Base-by-base conservation (phyloP, 92 coral and sea anemone genomes). In the Palythoa heliodiscus region DNA sequence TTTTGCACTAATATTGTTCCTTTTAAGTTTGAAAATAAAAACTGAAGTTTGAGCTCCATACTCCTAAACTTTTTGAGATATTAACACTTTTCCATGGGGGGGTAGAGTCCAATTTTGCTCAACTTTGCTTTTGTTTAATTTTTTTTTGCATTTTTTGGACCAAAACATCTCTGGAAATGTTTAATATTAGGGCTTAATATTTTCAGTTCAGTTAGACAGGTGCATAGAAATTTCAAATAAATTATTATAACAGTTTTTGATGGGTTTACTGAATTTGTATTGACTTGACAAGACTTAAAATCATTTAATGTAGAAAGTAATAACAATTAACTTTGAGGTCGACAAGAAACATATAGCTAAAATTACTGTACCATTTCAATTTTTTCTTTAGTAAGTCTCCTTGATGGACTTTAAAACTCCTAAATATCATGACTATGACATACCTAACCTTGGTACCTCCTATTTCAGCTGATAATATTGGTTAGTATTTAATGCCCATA, bases 51-150 rank as follows among this genome's bases (percentile, higher is more conserved):
- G 48, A 43, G 0, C 3, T n/a, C 48, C 48, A 43, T 43, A 43
- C 48, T 43, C 48, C 48, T 43, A 43, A 43, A 43, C 48, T 4
- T 43, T 43, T 43, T 43, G 48, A 43, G 48, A 43, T 43, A 43
- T 69, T 69, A 37, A 4, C 8, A n/a, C n/a, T n/a, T n/a, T n/a
- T n/a, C n/a, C n/a, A n/a, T n/a, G 22, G 73, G 70, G 70, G 70
- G 70, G 70, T 66, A 66, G 70, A 29, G 38, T 66, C 70, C 70
- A 66, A 66, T 66, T 66, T 20, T 66, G 70, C 70, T 66, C 70
- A 66, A 66, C 11, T 12, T 66, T 23, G 38, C 70, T 66, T 66
- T 12, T 12, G 25, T n/a, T 66, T 19, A 29, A n/a, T n/a, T 5
- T 64, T 66, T 66, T 7, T n/a, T 66, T 29, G 22, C 17, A 60